These are phyloP conservation scores for Scaptomyza polygonia DNA, from an alignment of 2,888 invertebrate species.

Conservation along the genomic window DNA sequence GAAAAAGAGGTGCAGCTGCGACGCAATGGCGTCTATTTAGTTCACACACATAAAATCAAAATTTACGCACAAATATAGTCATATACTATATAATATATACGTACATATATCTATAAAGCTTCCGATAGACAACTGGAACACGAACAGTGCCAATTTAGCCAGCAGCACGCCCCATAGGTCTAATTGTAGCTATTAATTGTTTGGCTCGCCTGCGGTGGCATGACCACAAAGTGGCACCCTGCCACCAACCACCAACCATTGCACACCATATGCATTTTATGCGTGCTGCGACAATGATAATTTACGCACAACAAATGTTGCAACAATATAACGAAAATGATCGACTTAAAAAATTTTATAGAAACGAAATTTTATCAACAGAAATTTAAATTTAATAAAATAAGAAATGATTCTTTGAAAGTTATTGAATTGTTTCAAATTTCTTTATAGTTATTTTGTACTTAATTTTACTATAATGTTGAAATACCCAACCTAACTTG, in stretches of 20 bases:
- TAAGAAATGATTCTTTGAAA: neutral
- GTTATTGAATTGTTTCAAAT: neutral
- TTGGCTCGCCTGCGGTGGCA: constrained; percentile 63
- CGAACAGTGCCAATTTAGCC: constrained; percentile 23
- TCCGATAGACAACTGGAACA: constrained; percentile 73
- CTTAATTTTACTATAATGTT: neutral
- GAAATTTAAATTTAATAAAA: neutral
- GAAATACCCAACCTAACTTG: neutral
- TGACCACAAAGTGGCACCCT: constrained; percentile 45
- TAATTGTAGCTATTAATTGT: constrained; percentile 80
- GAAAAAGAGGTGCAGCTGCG: constrained; percentile 63
- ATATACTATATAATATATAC: constrained; percentile 65
- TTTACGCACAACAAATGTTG: constrained; percentile 60
- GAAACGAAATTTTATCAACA: neutral
- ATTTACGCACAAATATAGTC: constrained; percentile 78
- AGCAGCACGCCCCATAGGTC: constrained; percentile 68
- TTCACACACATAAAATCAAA: constrained; percentile 62
- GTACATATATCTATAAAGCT: constrained; percentile 58
- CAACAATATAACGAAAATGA: neutral
- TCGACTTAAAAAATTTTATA: constrained; percentile 14
- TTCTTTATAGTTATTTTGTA: neutral
- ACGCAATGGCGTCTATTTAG: constrained; percentile 27
- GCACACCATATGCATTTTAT: constrained; percentile 52
- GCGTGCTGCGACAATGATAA: constrained; percentile 53
- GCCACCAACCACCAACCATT: constrained; percentile 34